These are phyloP conservation scores for Sminthurinus signatus DNA, from an alignment of 1,140 invertebrate genomes.

Conservation along the genomic window DNA sequence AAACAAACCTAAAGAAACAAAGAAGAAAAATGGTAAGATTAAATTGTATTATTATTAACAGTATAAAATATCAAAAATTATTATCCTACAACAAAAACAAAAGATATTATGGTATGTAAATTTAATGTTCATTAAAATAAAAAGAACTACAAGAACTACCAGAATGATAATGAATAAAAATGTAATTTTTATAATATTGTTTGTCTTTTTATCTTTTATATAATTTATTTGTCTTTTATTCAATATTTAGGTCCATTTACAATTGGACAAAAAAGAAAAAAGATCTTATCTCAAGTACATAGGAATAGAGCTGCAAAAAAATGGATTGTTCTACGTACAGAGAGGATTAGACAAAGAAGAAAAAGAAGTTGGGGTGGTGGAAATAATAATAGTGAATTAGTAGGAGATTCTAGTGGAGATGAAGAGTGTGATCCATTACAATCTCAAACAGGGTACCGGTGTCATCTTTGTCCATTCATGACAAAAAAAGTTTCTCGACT, in stretches of 20 bases:
- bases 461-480: constrained; percentile 51
- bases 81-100: too few relatives aligned
- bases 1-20: constrained; percentile 18
- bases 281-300: constrained; percentile 27
- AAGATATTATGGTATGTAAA: too few relatives aligned
- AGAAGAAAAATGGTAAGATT: constrained; percentile 16
- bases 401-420: constrained; percentile 37
- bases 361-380: constrained; percentile 1
- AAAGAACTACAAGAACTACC: too few relatives aligned
- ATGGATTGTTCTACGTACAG: constrained; percentile 32
- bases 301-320: constrained; percentile 27
- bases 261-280: constrained; percentile 30
- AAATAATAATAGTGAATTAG: constrained; percentile 34
- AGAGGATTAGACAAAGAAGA: constrained; percentile 31
- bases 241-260: constrained; percentile 9
- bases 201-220: neutral
- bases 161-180: neutral
- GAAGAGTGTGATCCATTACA: constrained; percentile 41
- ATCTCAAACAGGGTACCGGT: constrained; percentile 41
- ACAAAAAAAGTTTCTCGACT: constrained; percentile 49
- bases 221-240: constrained; percentile 6
- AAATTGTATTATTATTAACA: too few relatives aligned
- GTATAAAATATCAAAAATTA: too few relatives aligned
- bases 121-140: neutral
- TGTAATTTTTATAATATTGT: neutral